Conservation (phyloP, 2,888 invertebrate species). For the Orthonevra nobilis region DNA sequence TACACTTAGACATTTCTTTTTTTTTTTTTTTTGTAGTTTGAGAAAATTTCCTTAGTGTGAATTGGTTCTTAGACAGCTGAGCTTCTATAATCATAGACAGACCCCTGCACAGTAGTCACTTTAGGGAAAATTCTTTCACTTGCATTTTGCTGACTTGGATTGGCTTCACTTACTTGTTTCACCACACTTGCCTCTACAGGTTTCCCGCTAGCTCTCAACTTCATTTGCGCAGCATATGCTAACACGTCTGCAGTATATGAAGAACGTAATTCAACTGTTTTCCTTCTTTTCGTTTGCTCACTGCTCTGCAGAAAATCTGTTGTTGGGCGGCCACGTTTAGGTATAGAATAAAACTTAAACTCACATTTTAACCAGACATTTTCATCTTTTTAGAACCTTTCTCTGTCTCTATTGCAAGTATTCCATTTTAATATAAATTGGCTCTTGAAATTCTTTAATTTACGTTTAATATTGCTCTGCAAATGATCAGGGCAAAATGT, state of each 20-base stretch:
- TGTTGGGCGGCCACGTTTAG: too few relatives aligned
- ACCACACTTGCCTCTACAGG: neutral
- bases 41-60: neutral
- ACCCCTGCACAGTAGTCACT: neutral
- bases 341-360: neutral
- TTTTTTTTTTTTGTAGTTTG: neutral
- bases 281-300: too few relatives aligned
- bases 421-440: slow-evolving; percentile 1
- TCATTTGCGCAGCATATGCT: neutral
- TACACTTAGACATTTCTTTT: neutral
- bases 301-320: too few relatives aligned
- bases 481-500: neutral
- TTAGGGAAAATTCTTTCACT: too few relatives aligned
- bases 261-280: too few relatives aligned
- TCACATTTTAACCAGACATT: neutral
- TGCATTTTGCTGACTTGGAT: too few relatives aligned
- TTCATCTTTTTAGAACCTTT: slow-evolving; percentile 1
- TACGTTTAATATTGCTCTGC: neutral
- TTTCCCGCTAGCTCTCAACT: neutral
- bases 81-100: neutral
- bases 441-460: neutral
- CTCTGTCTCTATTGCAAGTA: neutral
- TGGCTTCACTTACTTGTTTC: neutral
- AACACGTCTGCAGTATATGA: neutral
- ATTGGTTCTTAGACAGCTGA: too few relatives aligned